These are phyloP conservation scores for Mycetomoellerius zeteki DNA, from an alignment of 1,140 invertebrate species.

Conservation along the genomic window DNA sequence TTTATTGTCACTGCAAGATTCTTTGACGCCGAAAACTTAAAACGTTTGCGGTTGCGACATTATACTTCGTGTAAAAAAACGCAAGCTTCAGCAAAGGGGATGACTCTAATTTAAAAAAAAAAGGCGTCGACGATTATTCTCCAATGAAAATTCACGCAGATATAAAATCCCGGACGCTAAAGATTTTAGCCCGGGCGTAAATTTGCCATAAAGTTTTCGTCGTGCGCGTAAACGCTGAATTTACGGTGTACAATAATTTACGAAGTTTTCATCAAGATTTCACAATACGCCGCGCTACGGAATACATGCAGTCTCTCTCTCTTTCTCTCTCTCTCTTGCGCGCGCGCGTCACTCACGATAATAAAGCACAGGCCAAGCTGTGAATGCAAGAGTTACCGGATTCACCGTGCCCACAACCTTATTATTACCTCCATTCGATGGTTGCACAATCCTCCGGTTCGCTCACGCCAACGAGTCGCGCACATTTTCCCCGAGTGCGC, in stretches of 20 bases:
- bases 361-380: background rate
- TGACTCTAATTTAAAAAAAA: constrained; percentile 19
- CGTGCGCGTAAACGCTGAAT: constrained; percentile 14
- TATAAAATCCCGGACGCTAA: background rate
- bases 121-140: background rate
- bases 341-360: constrained; percentile 16
- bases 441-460: constrained; percentile 64
- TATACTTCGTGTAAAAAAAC: background rate
- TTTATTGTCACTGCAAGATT: constrained; percentile 18
- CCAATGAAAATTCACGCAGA: background rate
- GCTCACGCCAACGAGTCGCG: constrained; percentile 20
- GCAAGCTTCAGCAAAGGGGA: background rate
- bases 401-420: constrained; percentile 62
- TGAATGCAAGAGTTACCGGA: constrained; percentile 60
- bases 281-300: constrained; percentile 1
- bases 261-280: constrained; percentile 23
- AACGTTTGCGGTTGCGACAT: background rate
- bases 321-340: too few species aligned
- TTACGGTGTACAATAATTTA: constrained; percentile 22
- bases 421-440: constrained; percentile 73
- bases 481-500: constrained; percentile 11
- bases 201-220: constrained; percentile 23
- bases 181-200: background rate
- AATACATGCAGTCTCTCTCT: background rate
- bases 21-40: constrained; percentile 24